Percentiles rank a stretch among this genome's conserved stretches.
These are phyloP conservation scores for Psilopsiagon aymara DNA, from an alignment of 2,113 vertebrate species.

Conservation along the genomic window DNA sequence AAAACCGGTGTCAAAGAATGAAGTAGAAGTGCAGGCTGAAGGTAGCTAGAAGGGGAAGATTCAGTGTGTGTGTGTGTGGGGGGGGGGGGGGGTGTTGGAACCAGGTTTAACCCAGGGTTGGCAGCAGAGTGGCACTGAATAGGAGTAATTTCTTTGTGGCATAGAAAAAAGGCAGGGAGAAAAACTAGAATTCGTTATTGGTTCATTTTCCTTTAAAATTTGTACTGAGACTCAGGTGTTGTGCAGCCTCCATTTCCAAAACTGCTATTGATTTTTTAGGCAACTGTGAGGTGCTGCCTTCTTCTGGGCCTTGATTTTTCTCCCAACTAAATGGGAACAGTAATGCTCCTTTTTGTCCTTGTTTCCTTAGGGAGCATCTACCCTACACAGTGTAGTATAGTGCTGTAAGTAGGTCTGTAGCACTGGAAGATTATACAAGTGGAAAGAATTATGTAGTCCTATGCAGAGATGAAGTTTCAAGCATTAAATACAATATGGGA, in stretches of 20 bases:
- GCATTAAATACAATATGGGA: background rate
- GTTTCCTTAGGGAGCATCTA: background rate
- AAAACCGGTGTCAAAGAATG: background rate
- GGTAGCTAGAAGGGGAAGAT: background rate
- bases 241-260: background rate
- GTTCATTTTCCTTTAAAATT: conserved; percentile 6
- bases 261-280: background rate
- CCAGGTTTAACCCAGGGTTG: background rate
- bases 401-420: background rate
- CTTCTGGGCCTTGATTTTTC: background rate
- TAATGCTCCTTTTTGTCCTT: background rate
- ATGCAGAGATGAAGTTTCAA: background rate
- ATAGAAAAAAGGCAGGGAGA: background rate
- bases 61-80: too few relatives aligned
- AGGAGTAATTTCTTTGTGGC: background rate
- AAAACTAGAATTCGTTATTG: background rate
- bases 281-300: background rate
- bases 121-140: background rate
- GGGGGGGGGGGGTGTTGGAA: background rate
- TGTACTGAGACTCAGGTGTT: background rate
- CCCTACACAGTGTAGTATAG: too few relatives aligned
- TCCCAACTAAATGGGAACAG: background rate
- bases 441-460: background rate
- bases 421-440: background rate
- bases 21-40: background rate